Conservation (phyloP, 2,888 invertebrate species). For the Lepas anatifera region DNA sequence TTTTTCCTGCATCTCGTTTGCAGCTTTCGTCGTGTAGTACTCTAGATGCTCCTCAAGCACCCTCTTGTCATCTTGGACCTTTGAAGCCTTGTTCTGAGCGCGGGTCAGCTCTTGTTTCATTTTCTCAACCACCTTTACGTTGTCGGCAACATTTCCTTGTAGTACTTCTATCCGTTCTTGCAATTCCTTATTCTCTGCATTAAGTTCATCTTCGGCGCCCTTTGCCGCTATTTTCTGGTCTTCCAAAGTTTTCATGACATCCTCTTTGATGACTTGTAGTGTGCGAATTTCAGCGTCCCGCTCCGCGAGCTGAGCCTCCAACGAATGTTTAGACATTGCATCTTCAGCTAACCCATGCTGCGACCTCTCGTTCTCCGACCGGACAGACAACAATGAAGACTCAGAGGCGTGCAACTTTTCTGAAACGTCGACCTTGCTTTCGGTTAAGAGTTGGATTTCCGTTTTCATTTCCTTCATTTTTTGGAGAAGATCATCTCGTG, state of each 20-base stretch:
- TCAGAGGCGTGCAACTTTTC: no score
- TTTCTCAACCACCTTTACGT: background rate
- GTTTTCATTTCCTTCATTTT: no score
- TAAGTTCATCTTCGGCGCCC: background rate
- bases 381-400: no score
- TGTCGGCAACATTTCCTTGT: background rate
- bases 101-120: no score
- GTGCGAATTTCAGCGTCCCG: no score
- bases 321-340: no score
- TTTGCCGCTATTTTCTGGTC: background rate
- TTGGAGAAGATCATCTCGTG: no score
- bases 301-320: no score
- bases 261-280: background rate
- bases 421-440: background rate
- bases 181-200: background rate
- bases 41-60: background rate
- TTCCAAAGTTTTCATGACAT: background rate
- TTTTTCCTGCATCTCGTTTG: background rate
- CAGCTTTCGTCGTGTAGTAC: background rate
- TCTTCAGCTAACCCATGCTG: no score
- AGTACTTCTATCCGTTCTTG: background rate
- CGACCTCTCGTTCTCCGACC: no score
- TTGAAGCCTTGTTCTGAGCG: background rate
- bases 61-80: background rate
- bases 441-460: background rate